Base-by-base conservation (phyloP, 2,797 vertebrate species). In the Smutsia gigantea region DNA sequence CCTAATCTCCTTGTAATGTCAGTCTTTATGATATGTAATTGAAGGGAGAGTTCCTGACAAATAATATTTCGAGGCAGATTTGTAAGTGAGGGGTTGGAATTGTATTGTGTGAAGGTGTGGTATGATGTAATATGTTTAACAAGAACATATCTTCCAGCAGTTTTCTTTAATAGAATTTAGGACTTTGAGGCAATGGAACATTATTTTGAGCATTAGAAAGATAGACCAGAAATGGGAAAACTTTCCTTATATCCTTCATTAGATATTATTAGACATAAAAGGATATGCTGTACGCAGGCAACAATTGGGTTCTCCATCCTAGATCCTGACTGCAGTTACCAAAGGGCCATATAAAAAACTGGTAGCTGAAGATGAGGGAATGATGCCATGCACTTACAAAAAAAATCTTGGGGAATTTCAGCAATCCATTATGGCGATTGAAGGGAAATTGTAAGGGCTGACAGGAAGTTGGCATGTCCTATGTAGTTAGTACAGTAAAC, bases 91-190 rank as follows among this genome's bases (percentile, higher is more conserved):
- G 4, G 46, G 4, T 25, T 66, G 14, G 13, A 1, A 71, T 51
- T 39, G 2, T 42, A 63, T 49, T 51, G 31, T 8, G 27, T 68
- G 1, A 25, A 61, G 17, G 12, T 25, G 4, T 64, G 23, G 14
- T 37, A 4, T 55, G 78, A 55, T 83, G 18, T 51, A 3, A 55
- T 51, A 4, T 57, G 34, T 42, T 81, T 82, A 96, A 72, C 42
- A 94, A 78, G 49, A 92, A n/a, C 51, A n/a, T 82, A 64, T 59
- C 55, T 94, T 6, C 46, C 66, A 29, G 31, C 17, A 68, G 25
- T 42, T 90, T 89, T 84, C 53, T 79, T 87, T 79, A 92, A 92
- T 68, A 69, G 17, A 51, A 72, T 88, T 63, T 93, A 61, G 87
- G 49, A 90, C 31, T 90, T 74, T 66, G 92, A 95, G 51, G 85